These are phyloP conservation scores for Lophotriccus pileatus DNA, from an alignment of 2,797 vertebrate species.

Conservation along the genomic window DNA sequence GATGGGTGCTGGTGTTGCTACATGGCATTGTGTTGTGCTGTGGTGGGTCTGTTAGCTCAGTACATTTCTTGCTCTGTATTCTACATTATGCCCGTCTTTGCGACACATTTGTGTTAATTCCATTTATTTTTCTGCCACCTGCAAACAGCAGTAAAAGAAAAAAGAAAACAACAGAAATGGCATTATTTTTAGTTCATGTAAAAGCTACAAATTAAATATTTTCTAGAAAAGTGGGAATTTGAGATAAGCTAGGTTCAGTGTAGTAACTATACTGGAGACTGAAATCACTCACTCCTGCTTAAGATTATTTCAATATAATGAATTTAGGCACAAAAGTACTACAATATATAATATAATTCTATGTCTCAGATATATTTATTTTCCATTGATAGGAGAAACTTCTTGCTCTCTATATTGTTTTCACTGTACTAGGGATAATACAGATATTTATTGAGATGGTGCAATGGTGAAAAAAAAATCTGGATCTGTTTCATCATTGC, in stretches of 20 bases:
- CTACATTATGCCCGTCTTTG: not conserved
- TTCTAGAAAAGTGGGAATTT: not conserved
- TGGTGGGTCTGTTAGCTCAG: not conserved
- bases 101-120: not conserved
- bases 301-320: not conserved
- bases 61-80: not conserved
- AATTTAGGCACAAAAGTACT: not conserved
- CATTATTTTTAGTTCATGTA: not conserved
- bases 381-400: not conserved
- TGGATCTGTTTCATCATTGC: not conserved
- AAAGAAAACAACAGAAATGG: not conserved
- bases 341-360: not conserved
- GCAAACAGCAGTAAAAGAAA: not conserved
- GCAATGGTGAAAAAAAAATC: not conserved
- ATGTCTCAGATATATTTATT: not conserved
- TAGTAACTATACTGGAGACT: not conserved
- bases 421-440: not conserved
- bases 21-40: not conserved
- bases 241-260: not conserved
- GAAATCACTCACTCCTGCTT: not conserved
- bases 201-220: not conserved
- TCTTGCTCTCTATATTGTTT: not conserved
- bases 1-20: not conserved
- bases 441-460: not conserved
- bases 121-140: not conserved